Evolutionary conservation across 2,797 vertebrate species (phyloP).

Genomic region (Hapalemur alaotrensis): DNA sequence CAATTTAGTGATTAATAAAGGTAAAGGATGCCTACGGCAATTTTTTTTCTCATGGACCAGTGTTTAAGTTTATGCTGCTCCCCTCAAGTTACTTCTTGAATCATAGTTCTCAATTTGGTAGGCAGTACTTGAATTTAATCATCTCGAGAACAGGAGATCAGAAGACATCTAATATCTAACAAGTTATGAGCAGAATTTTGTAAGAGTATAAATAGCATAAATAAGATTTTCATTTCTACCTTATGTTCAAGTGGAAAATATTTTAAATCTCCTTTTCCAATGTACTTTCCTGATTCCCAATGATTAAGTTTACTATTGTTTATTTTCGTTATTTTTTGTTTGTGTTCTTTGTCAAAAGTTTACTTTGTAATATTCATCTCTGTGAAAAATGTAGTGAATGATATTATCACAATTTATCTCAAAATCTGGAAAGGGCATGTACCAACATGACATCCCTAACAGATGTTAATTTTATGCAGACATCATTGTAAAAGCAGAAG

Average conservation of each 20-base stretch:
- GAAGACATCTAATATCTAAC: slow-evolving; percentile 59
- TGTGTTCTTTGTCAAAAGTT: slow-evolving; percentile 44
- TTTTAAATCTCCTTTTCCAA: not conserved
- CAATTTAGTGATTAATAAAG: not conserved
- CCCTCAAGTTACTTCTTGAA: slow-evolving; percentile 54
- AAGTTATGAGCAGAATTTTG: slow-evolving; percentile 19
- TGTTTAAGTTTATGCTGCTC: slow-evolving; percentile 35
- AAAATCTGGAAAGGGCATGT: not conserved
- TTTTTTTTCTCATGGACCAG: not conserved
- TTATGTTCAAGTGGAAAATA: not conserved
- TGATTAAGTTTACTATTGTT: not conserved
- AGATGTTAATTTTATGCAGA: slow-evolving; percentile 44
- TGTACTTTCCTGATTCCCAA: slow-evolving; percentile 8
- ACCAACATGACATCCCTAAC: slow-evolving; percentile 14
- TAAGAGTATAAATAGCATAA: not conserved
- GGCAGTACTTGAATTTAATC: slow-evolving; percentile 65
- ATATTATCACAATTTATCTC: slow-evolving; percentile 19
- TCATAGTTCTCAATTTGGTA: slow-evolving; percentile 32
- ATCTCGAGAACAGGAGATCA: slow-evolving; percentile 68
- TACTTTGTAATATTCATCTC: not conserved
- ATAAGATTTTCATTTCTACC: not conserved
- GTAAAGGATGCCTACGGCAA: not conserved
- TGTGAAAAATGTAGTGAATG: not conserved
- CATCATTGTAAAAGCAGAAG: slow-evolving; percentile 9
- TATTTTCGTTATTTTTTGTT: not conserved